These are phyloP conservation scores for Petroica traversi DNA, from an alignment of 2,113 vertebrate species.

Conservation along the genomic window DNA sequence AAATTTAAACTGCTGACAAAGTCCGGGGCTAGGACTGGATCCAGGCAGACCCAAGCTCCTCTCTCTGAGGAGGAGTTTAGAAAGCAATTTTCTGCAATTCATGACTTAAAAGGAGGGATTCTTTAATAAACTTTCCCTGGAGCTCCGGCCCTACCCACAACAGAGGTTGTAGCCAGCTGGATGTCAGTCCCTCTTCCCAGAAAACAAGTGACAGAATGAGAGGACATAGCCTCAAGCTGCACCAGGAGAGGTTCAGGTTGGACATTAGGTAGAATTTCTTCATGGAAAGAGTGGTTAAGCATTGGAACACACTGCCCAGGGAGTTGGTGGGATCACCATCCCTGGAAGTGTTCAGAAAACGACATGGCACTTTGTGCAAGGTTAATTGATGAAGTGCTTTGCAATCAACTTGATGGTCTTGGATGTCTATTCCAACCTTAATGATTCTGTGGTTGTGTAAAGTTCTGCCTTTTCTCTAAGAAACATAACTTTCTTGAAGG, in stretches of 20 bases:
- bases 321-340: too few relatives aligned
- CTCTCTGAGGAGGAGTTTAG: background rate
- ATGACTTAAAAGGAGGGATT: background rate
- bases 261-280: background rate
- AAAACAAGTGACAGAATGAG: background rate
- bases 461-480: background rate
- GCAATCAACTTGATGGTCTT: background rate
- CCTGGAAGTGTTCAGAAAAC: background rate
- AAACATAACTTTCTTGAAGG: background rate
- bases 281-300: background rate
- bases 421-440: background rate
- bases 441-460: background rate
- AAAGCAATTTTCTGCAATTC: background rate
- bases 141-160: accelerated
- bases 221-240: background rate
- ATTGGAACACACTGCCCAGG: background rate
- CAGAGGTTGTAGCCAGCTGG: background rate
- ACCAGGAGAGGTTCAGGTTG: background rate
- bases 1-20: background rate
- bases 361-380: background rate
- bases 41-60: background rate
- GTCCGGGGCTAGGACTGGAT: background rate
- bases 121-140: background rate
- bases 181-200: background rate
- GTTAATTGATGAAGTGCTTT: background rate